phyloP scores from a whole-genome alignment of 2,113 vertebrate species.

The Collichthys lucidus region DNA sequence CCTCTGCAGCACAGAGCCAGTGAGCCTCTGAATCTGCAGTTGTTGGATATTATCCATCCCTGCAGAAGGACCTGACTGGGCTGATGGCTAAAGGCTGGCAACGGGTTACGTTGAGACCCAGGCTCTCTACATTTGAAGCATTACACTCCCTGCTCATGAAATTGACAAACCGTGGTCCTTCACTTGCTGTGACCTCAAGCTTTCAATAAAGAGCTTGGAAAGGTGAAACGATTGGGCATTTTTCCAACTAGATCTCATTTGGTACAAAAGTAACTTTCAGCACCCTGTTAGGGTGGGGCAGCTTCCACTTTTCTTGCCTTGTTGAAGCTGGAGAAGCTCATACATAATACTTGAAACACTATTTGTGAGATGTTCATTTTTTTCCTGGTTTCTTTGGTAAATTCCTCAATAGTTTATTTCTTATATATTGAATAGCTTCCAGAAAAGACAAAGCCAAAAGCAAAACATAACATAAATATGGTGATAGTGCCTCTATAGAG shows the following conservation, averaged over 20 bases:
- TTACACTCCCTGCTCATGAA: conserved; percentile 13
- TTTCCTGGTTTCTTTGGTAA: neutral
- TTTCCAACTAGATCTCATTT: conserved; percentile 20
- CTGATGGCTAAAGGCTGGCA: neutral
- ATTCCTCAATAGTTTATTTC: neutral
- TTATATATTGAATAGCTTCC: neutral
- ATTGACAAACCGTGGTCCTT: conserved; percentile 23
- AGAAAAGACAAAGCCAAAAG: neutral
- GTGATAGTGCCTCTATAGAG: neutral
- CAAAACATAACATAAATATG: neutral
- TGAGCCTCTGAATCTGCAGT: conserved; percentile 2
- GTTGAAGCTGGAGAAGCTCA: neutral
- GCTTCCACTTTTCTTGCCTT: neutral
- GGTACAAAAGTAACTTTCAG: neutral
- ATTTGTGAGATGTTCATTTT: neutral
- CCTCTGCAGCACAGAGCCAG: conserved; percentile 27
- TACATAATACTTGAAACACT: neutral
- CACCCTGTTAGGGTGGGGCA: neutral
- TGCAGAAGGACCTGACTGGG: conserved; percentile 20
- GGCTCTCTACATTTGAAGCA: neutral
- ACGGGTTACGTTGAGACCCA: conserved; percentile 1
- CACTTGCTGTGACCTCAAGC: conserved; percentile 30
- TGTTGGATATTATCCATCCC: conserved; percentile 6
- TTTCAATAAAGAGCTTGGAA: conserved; percentile 52
- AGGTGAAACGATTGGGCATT: conserved; percentile 28